Base-by-base conservation (phyloP, 2,113 vertebrate species). In the Cisticola juncidis region DNA sequence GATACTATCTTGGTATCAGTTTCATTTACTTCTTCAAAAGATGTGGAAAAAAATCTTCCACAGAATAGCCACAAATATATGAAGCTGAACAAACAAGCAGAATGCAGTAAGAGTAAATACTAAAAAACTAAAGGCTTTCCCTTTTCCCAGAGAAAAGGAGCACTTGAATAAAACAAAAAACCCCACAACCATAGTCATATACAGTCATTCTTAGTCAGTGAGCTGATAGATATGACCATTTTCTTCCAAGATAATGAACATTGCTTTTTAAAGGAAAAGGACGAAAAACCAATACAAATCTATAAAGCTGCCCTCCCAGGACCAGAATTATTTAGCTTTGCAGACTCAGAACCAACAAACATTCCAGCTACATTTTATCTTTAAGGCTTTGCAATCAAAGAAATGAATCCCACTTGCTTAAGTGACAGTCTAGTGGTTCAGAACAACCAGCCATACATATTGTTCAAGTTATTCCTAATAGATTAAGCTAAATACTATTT, bases 401-500 rank as follows among this genome's bases (percentile, higher is more conserved):
- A 83, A 45, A 26, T 48, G 36, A 93, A 88, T 48, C 31, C 9
- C 47, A 54, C 22, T 81, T 64, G 62, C 35, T 44, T 20, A 82
- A 74, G 29, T 33, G 60, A 61, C 66, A 79, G 66, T 35, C 54
- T 88, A 76, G 70, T 54, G 23, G 31, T 25, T 81, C 50, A 66
- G 48, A 36, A 69, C 17, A 25, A 85, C 42, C 44, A 74, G 40
- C 74, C 18, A 33, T 19, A 81, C 35, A 79, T 69, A 29, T 71
- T 86, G 86, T 47, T 85, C 35, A 86, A 86, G 64, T 77, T 65
- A 86, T 44, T 95, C 28, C 35, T 88, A 87, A 79, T 14, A 85
- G 45, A 88, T 60, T 70, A 91, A 91, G 33, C 74, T 79, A 79
- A 89, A 28, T n/a, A n/a, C 56, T 87, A 91, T n/a, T 83, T 93